Evolutionary conservation across 2,113 vertebrate genomes (phyloP), one percentile per base, ranked within the genome.

Genomic region (Microcebus griseorufus): DNA sequence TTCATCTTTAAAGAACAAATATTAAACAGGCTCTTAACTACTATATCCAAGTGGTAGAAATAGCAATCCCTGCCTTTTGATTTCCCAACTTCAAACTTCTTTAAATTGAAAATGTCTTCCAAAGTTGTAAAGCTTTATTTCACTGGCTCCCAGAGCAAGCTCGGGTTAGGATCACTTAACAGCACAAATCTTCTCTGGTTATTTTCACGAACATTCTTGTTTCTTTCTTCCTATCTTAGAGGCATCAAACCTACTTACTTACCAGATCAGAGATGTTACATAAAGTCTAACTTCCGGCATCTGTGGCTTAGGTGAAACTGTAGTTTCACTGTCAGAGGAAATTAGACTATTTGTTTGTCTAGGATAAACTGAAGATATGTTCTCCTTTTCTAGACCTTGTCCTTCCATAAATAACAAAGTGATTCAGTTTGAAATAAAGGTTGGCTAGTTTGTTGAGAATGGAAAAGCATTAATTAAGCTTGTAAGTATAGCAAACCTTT

Each of bases 251-350:
- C 58, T 65, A 97, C 39, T 95, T 79, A 96, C 42, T 83, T 82
- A 72, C 55, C 64, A 95, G 82, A 92, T 88, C 80, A 94, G 81
- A 96, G 67, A 67, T 42, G 45, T 80, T 89, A 93, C 17, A 96
- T 81, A 90, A 94, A 97, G 55, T 92, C 72, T 53, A 81, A 93
- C 73, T 95, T 95, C 80, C 92, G 93, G 60, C 65, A 95, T 88
- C 88, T 86, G 64, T 79, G 93, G 53, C 81, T 95, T 86, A 73
- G 58, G 55, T 93, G 42, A 93, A 95, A 79, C 84, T 93, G 34
- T 42, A 92, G 53, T 90, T 96, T 88, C 64, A 92, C 32, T 78
- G 62, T 92, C 76, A 88, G 87, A 87, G 27, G 53, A 96, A 96
- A 97, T 48, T 27, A 69, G 32, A 83, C 42, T 42, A 80, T 88